Base-by-base conservation (phyloP, 1,140 invertebrate species). In the Drosophila elegans region DNA sequence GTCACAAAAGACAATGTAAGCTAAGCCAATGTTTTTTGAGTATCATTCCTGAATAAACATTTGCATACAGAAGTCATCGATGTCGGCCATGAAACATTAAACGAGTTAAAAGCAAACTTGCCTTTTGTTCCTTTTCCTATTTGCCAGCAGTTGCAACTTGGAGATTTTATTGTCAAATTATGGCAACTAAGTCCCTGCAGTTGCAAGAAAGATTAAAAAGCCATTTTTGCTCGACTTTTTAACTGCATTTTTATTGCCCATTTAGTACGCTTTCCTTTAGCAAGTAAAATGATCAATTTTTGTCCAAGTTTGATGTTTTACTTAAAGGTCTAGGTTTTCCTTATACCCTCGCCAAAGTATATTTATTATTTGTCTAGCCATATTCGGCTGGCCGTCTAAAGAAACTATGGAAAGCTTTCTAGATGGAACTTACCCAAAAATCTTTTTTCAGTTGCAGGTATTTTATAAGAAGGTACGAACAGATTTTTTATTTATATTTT, bases 151-250 rank as follows among this genome's bases (percentile, higher is more conserved):
- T 51, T 69, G 49, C 63, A 66, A 57, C 48, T 53, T 34, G 7
- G 38, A 53, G 27, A 75, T 75, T 76, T 76, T 76, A 76, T 67
- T 76, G 74, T 68, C 72, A 51, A 66, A 60, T 59, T 72, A 46
- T 54, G 49, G 34, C 79, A 82, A 83, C 80, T 83, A 69, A 78
- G 79, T 82, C 45, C 34, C 13, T 62, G 67, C 57, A 67, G 16
- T 52, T 78, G 68, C 72, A 55, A 51, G 38, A 51, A 2, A 36
- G 52, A 72, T 71, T 41, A 42, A 9, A 38, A 41, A 11, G 9
- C 66, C 56, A 48, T 29, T 52, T 44, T 45, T n/a, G 21, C 12
- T 6, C 1, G 34, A 71, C 52, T 42, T 57, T 69, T 71, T 56
- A 39, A 57, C 36, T 39, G 44, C 44, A 48, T 13, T 10, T 71